Conservation (phyloP, 1,140 invertebrate species). For the Magallana gigas region DNA sequence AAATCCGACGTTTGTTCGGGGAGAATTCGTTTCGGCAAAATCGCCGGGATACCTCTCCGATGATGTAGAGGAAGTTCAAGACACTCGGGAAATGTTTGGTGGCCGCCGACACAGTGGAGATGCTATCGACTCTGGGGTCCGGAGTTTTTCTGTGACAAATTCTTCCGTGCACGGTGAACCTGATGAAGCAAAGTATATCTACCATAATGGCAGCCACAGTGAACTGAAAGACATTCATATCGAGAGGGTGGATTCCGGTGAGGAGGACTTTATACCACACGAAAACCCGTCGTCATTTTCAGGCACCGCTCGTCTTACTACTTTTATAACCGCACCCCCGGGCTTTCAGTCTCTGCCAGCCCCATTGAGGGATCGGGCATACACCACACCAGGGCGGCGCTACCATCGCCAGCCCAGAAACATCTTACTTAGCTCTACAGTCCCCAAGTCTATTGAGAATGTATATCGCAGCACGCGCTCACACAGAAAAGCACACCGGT, state of each 20-base stretch:
- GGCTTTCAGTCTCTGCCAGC: not conserved
- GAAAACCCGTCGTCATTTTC: slow-evolving; percentile 10
- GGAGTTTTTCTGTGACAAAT: not conserved
- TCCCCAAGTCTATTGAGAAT: not conserved
- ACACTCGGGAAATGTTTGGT: not conserved
- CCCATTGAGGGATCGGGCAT: not conserved
- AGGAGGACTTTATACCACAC: not conserved
- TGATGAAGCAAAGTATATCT: not conserved
- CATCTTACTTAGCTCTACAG: not conserved
- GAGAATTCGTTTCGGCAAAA: slow-evolving; percentile 11
- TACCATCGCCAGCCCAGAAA: not conserved
- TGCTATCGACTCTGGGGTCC: not conserved
- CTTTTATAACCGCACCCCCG: not conserved
- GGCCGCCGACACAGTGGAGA: not conserved
- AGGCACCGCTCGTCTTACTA: not conserved
- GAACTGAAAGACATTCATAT: not conserved
- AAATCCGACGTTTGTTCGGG: not conserved
- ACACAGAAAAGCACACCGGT: not conserved
- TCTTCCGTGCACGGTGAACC: not conserved
- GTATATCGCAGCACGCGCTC: not conserved
- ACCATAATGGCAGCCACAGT: not conserved
- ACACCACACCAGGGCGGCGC: not conserved
- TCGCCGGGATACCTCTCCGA: not conserved
- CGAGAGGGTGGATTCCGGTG: not conserved
- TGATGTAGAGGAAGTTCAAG: not conserved